These are phyloP conservation scores for Chloromyia formosa DNA, from an alignment of 2,888 invertebrate genomes.

Conservation along the genomic window DNA sequence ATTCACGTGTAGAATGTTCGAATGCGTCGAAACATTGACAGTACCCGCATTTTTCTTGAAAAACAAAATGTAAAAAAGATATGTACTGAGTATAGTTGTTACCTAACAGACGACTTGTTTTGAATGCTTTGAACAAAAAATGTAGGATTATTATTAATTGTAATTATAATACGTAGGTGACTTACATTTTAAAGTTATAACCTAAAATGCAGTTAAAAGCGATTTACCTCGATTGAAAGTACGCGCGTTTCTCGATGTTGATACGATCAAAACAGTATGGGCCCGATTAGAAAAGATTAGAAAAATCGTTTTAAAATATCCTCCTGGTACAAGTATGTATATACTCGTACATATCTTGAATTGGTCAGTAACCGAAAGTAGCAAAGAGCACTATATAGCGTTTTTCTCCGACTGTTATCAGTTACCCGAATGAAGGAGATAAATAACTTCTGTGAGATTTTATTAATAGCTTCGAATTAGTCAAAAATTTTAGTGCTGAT, in stretches of 20 bases:
- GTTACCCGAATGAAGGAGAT: not conserved
- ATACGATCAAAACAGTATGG: constrained; percentile 28
- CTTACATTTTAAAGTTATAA: constrained; percentile 1
- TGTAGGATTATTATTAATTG: constrained; percentile 12
- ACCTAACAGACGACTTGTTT: too few species aligned
- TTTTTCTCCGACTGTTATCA: not conserved
- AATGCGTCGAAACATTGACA: constrained; percentile 19
- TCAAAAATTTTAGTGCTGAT: too few species aligned
- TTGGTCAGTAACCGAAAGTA: constrained; percentile 30
- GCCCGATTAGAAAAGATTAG: not conserved
- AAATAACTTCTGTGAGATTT: not conserved
- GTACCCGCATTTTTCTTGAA: constrained; percentile 7
- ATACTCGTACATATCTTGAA: not conserved
- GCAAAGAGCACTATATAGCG: not conserved
- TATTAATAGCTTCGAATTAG: not conserved
- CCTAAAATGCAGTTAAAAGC: not conserved
- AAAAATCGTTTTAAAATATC: not conserved
- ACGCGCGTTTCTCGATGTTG: constrained; percentile 14
- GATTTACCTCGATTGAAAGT: not conserved
- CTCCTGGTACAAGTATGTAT: too few species aligned
- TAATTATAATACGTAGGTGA: constrained; percentile 6
- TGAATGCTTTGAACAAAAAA: not conserved
- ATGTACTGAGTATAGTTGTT: not conserved
- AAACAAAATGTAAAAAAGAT: not conserved
- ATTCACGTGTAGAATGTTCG: not conserved